These are phyloP conservation scores for Noctua comes DNA, from an alignment of 2,888 invertebrate genomes.

Conservation along the genomic window DNA sequence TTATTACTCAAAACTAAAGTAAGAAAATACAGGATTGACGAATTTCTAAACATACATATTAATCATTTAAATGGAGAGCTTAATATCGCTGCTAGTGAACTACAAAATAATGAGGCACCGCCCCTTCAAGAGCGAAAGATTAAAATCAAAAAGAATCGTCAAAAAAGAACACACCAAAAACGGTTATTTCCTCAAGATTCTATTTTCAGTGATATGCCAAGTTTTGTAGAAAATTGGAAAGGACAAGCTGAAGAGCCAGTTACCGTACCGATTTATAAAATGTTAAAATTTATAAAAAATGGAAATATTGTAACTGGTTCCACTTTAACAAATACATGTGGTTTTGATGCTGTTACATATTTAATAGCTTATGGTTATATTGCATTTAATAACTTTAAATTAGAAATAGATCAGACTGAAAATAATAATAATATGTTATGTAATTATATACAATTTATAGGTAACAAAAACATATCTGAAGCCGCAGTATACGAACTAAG, in stretches of 20 bases:
- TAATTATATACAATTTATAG: slow-evolving; percentile 38
- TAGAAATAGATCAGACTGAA: slow-evolving; percentile 38
- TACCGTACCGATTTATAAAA: slow-evolving; percentile 40
- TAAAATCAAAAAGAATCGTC: slow-evolving; percentile 44
- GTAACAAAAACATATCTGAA: slow-evolving; percentile 39
- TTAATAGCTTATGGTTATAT: slow-evolving; percentile 45
- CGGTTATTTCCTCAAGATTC: slow-evolving; percentile 44
- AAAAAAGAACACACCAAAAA: slow-evolving; percentile 40
- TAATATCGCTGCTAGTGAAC: slow-evolving; percentile 42
- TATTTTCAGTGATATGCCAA: slow-evolving; percentile 43
- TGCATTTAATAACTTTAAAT: slow-evolving; percentile 42
- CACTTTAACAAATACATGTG: slow-evolving; percentile 44
- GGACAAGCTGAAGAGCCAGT: slow-evolving; percentile 44
- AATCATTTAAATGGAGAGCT: slow-evolving; percentile 46
- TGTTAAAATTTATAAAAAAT: slow-evolving; percentile 42
- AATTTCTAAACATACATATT: slow-evolving; percentile 42
- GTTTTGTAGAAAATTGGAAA: slow-evolving; percentile 44
- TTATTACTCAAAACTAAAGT: slow-evolving; percentile 42
- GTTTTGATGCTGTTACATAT: slow-evolving; percentile 41
- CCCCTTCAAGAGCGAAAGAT: slow-evolving; percentile 44
- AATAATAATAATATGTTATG: slow-evolving; percentile 38
- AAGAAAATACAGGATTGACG: slow-evolving; percentile 43
- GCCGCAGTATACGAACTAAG: slow-evolving; percentile 39
- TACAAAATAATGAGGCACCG: slow-evolving; percentile 41
- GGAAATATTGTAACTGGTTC: slow-evolving; percentile 42